Conservation (phyloP, 2,888 invertebrate genomes). For the Glyphotaelius pellucidus region DNA sequence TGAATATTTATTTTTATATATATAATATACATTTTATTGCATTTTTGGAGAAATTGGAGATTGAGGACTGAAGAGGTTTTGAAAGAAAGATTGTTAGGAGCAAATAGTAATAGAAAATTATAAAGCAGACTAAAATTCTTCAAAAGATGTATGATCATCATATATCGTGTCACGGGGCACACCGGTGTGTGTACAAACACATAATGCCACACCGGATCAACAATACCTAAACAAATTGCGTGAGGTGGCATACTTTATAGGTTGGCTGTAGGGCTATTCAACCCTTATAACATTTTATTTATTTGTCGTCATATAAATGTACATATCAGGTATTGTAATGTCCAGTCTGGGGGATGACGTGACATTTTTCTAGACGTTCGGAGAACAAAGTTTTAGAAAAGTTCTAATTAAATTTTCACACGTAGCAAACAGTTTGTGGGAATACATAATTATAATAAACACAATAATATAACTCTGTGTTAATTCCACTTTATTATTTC, state of each 20-base stretch:
- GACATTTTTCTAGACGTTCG: too few relatives aligned
- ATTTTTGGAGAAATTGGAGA: not conserved
- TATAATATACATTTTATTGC: not conserved
- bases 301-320: not conserved
- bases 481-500: too few relatives aligned
- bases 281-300: not conserved
- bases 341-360: too few relatives aligned
- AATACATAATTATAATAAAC: too few relatives aligned
- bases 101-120: not conserved
- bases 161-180: not conserved
- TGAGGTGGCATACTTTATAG: slow-evolving; percentile 8
- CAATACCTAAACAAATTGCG: slow-evolving; percentile 26
- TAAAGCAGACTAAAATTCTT: not conserved
- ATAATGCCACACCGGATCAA: slow-evolving; percentile 22
- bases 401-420: too few relatives aligned
- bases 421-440: too few relatives aligned
- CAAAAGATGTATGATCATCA: not conserved
- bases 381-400: too few relatives aligned
- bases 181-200: not conserved
- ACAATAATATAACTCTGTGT: too few relatives aligned
- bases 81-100: not conserved
- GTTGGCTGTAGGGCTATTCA: not conserved
- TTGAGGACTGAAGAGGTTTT: not conserved
- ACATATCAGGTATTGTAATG: not conserved
- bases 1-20: too few relatives aligned